phyloP scores from a whole-genome alignment of 37 sponge, comb jelly and placozoan genomes.

The Ianthella basta region DNA sequence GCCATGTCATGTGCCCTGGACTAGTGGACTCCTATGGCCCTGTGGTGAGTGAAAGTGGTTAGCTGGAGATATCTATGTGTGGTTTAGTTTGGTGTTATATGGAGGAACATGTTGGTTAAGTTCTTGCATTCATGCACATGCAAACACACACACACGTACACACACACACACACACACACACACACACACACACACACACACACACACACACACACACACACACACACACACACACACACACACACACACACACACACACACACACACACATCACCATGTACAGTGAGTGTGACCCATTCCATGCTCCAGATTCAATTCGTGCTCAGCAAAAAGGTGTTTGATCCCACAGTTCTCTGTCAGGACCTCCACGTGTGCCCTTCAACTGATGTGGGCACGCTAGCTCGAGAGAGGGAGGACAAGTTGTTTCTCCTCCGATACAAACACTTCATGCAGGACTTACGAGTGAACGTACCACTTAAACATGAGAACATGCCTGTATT shows the following conservation, averaged over 20 bases:
- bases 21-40: conserved; percentile 65
- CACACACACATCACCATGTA: conserved; percentile 22
- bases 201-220: conserved; percentile 21
- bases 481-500: neutral
- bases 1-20: conserved; percentile 64
- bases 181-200: neutral
- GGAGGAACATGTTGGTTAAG: no score
- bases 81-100: neutral
- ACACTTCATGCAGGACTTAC: neutral
- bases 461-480: neutral
- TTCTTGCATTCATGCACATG: neutral
- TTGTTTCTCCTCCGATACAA: neutral
- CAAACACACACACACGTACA: conserved; percentile 18
- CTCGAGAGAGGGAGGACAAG: conserved; percentile 8
- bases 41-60: conserved; percentile 31
- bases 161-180: conserved; percentile 8
- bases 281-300: no score
- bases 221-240: neutral
- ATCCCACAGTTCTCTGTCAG: conserved; percentile 38
- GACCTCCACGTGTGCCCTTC: conserved; percentile 40
- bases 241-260: conserved; percentile 22
- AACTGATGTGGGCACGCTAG: neutral
- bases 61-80: neutral
- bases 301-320: conserved; percentile 53
- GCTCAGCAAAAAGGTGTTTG: conserved; percentile 4